Base-by-base conservation (phyloP, 2,113 vertebrate genomes). In the western clawed frog (Xenopus tropicalis) region DNA sequence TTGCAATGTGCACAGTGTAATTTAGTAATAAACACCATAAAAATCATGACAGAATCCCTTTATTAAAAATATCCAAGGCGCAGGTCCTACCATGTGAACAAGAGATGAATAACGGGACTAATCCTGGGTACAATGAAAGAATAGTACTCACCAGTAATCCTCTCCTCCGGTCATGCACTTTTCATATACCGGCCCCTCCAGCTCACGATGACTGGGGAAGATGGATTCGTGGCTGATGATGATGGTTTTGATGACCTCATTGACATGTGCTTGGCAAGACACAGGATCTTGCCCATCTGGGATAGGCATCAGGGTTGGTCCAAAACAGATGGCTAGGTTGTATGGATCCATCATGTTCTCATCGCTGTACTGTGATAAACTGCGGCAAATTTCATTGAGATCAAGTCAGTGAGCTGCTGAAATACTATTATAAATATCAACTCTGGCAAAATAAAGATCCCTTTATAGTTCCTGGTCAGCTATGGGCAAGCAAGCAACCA, bases 341-440 rank as follows among this genome's bases (percentile, higher is more conserved):
- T 99, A 99, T 79, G 97, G 93, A 79, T 99, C 97, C 97, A 99
- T 99, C 97, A 99, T 99, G 91, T 99, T 99, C 86, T 98, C 97
- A 66, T 99, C 97, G 0, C 97, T 98, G 84, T 98, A 99, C 87
- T 98, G 97, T 0, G 97, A 98, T 79, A 98, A 80, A 87, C 97
- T 97, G 80, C 76, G 66, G 83, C 72, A 82, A 80, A 79, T 23
- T 14, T 43, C 21, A 61, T 14, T 20, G 16, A 48, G 64, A 22
- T 24, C 1, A 6, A 24, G 3, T 62, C 61, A 14, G 22, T 57
- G 16, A 11, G 46, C 46, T 48, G 46, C 46, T 48, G 29, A 37
- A 37, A 37, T 37, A 37, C 29, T 37, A 8, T 37, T 37, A 37
- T 37, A 3, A 8, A 37, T 37, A 37, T 7, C 10, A 37, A 37